A percentile compares a stretch with the other conserved stretches of the same genome.
phyloP scores from a whole-genome alignment of 2,113 vertebrate genomes.

The Choloepus hoffmanni region DNA sequence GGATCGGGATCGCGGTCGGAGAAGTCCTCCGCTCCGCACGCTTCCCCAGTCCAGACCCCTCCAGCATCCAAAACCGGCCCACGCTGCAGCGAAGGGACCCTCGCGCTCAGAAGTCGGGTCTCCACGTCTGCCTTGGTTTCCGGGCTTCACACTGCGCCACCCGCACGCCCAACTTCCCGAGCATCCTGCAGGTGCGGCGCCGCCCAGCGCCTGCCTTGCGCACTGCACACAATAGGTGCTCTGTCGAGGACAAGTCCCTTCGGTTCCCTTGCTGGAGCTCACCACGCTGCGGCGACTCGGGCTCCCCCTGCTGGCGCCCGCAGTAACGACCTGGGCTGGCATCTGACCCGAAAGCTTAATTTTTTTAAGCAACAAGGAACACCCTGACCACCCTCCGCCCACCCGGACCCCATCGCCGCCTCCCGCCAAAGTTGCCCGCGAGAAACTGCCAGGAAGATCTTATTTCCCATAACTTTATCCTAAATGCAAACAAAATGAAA shows the following conservation, averaged over 20 bases:
- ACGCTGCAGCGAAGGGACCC: background rate
- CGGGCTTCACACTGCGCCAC: background rate
- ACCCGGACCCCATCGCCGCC: fast-evolving
- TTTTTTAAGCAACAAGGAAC: background rate
- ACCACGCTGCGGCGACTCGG: background rate
- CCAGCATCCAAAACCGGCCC: background rate
- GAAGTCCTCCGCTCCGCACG: background rate
- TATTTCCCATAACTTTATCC: slow-evolving; percentile 16
- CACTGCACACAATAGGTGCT: background rate
- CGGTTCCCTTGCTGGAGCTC: fast-evolving
- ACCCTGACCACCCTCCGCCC: background rate
- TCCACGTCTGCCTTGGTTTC: background rate
- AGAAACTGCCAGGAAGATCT: background rate
- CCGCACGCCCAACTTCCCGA: fast-evolving
- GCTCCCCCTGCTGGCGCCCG: slow-evolving; percentile 71
- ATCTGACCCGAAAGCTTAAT: fast-evolving
- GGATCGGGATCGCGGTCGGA: no score
- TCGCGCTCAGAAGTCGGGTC: background rate
- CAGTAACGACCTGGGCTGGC: background rate
- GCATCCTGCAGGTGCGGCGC: no score
- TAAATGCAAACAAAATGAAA: slow-evolving; percentile 38
- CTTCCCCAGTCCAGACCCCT: background rate
- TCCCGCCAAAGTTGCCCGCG: background rate
- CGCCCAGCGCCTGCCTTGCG: background rate
- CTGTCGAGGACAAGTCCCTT: background rate